Conservation (phyloP, 2,797 vertebrate species). For the Parambassis ranga region DNA sequence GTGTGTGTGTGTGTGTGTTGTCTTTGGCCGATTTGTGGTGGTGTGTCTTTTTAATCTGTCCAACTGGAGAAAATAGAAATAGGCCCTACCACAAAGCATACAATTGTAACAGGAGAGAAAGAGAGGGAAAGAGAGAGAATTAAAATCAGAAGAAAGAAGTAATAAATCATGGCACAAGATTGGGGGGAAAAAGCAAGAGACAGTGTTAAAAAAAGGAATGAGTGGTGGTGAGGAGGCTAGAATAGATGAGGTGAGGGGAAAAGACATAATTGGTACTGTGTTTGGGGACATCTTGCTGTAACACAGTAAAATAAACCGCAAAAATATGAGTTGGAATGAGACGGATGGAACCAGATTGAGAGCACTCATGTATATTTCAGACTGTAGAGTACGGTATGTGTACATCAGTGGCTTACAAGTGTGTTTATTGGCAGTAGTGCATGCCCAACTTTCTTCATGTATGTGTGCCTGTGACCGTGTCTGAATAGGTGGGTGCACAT, state of each 20-base stretch:
- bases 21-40: conserved; percentile 54
- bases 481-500: conserved; percentile 48
- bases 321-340: conserved; percentile 58
- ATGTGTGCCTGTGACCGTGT: conserved; percentile 32
- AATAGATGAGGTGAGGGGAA: conserved; percentile 62
- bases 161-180: conserved; percentile 62
- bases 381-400: conserved; percentile 27
- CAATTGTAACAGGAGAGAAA: conserved; percentile 37
- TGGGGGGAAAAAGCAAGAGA: conserved; percentile 1
- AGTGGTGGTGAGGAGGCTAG: conserved; percentile 30
- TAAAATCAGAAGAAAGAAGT: conserved; percentile 64
- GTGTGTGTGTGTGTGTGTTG: conserved; percentile 43
- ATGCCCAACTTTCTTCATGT: conserved; percentile 26
- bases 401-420: conserved; percentile 4
- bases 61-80: conserved; percentile 66
- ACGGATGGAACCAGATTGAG: conserved; percentile 42
- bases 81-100: conserved; percentile 54
- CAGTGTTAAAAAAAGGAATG: conserved; percentile 45
- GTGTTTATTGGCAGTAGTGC: conserved; percentile 18
- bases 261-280: conserved; percentile 63
- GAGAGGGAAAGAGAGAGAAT: conserved; percentile 40
- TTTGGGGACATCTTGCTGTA: conserved; percentile 61
- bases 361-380: conserved; percentile 47
- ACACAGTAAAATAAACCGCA: conserved; percentile 61
- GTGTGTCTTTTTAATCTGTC: conserved; percentile 66